Percentiles rank a stretch among this genome's conserved stretches.
Evolutionary conservation across 2,113 vertebrate species (phyloP).

Genomic region (Psilopsiagon aymara): DNA sequence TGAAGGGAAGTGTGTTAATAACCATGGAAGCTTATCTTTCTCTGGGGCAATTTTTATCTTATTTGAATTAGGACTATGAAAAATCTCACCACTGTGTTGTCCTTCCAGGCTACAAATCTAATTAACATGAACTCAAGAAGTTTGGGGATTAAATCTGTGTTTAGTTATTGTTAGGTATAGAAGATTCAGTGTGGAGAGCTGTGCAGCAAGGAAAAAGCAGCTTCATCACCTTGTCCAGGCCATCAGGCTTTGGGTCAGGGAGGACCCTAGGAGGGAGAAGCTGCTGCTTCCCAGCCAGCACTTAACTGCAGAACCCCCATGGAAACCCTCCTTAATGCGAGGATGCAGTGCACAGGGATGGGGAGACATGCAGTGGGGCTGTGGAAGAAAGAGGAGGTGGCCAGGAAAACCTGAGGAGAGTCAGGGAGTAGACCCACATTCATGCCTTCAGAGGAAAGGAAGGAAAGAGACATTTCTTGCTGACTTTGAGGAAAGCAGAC

Average conservation of each 20-base stretch:
- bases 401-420: not conserved
- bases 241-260: not conserved
- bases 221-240: not conserved
- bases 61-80: not conserved
- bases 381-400: not conserved
- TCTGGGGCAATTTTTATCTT: not conserved
- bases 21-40: not conserved
- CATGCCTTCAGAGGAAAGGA: not conserved
- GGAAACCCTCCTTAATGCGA: not conserved
- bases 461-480: not conserved
- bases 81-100: not conserved
- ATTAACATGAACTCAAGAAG: not conserved
- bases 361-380: accelerated
- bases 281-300: not conserved
- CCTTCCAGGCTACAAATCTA: not conserved
- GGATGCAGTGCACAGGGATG: not conserved
- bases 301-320: not conserved
- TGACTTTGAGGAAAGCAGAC: not conserved
- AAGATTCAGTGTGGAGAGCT: not conserved
- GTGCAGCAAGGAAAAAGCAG: not conserved
- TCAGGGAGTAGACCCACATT: not conserved
- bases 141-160: not conserved
- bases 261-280: not conserved
- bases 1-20: not conserved
- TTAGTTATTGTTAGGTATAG: not conserved